Evolutionary conservation across 1,140 invertebrate genomes (phyloP), one percentile per base, ranked within the genome.

Genomic region (Sycophila sp.): DNA sequence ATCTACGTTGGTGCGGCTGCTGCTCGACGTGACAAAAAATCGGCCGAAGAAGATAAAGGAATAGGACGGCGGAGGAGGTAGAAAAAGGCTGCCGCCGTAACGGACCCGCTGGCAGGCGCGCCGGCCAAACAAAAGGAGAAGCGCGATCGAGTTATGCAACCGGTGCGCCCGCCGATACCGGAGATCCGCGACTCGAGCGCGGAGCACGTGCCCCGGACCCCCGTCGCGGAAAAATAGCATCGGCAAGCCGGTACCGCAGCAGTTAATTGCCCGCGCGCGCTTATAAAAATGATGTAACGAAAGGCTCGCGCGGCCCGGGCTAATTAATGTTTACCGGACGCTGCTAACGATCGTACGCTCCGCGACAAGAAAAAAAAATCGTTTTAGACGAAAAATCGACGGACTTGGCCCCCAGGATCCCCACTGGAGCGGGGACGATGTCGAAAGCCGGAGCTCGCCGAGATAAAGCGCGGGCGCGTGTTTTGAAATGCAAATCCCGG

Each of bases 401-500:
- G n/a, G 11, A 15, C 3, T 17, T 28, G 40, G 26, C 17, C 40
- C 19, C n/a, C n/a, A n/a, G n/a, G n/a, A n/a, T n/a, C n/a, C n/a
- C n/a, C n/a, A n/a, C n/a, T n/a, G 40, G 59, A 47, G 1, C 4
- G 7, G 28, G 19, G 6, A 28, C 22, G 8, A 38, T 5, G 24
- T 32, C 51, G 28, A 55, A 55, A 53, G n/a, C 8, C 1, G 7
- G 24, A 30, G n/a, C n/a, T n/a, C n/a, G n/a, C n/a, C n/a, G n/a
- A 55, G 28, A 32, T 15, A 55, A 24, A 17, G 51, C 11, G 49
- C 49, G 59, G 38, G 60, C 40, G 36, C 53, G 66, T 60, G 42
- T 59, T 60, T 68, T 68, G 66, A 68, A 58, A 59, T 24, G 45
- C 38, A 47, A 68, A 58, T 68, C 40, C 8, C 4, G 51, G 49